A percentile compares a stretch with the other conserved stretches of the same genome.
Evolutionary conservation across 2,113 vertebrate genomes (phyloP).

Genomic region (Varanus salvator): DNA sequence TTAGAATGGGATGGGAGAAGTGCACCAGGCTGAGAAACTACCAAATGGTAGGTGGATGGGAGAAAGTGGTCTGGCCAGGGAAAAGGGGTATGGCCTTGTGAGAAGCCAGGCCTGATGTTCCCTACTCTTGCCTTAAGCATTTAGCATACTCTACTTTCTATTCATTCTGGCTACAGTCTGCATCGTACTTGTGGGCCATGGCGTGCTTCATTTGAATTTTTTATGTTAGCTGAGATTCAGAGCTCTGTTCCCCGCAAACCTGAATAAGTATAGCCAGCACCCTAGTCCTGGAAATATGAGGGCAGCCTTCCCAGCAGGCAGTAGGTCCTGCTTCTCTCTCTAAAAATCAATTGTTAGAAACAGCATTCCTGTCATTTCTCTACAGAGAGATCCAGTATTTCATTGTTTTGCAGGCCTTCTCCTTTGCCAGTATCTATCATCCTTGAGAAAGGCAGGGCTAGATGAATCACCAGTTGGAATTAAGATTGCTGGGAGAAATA

Average conservation of each 20-base stretch:
- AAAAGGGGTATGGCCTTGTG: too few species aligned
- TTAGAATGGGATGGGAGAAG: too few species aligned
- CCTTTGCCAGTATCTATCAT: not conserved
- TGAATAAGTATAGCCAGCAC: not conserved
- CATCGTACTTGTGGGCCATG: not conserved
- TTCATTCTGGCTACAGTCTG: not conserved
- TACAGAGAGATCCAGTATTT: not conserved
- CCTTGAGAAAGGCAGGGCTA: too few species aligned
- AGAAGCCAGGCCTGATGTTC: too few species aligned
- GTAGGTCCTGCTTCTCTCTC: too few species aligned
- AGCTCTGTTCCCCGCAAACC: not conserved
- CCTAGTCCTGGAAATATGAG: not conserved
- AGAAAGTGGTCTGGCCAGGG: too few species aligned
- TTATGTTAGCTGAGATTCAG: not conserved
- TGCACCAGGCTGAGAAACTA: too few species aligned
- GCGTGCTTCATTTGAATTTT: not conserved
- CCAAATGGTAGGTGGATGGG: too few species aligned
- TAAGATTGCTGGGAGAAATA: too few species aligned
- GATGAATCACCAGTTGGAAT: too few species aligned
- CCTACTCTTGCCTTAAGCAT: too few species aligned
- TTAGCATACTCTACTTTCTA: not conserved
- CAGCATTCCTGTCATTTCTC: not conserved
- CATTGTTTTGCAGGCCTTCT: not conserved
- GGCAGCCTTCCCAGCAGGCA: not conserved
- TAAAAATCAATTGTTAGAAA: not conserved